These are phyloP conservation scores for Sialia sialis DNA, from an alignment of 2,113 vertebrate genomes.

Conservation along the genomic window DNA sequence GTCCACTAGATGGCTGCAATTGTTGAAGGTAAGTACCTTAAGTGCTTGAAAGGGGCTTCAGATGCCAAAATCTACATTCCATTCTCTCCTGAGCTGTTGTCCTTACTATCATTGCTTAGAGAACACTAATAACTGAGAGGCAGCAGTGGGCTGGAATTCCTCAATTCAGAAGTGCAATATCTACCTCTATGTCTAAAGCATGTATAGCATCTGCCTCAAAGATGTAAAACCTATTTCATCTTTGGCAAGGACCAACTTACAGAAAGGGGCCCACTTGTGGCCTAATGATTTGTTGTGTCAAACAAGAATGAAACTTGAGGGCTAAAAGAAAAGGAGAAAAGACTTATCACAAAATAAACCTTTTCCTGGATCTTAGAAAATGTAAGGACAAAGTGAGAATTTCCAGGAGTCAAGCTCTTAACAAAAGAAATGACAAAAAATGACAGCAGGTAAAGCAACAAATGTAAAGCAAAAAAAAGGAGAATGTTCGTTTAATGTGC, in stretches of 20 bases:
- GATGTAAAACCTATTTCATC: not conserved
- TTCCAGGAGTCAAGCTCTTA: not conserved
- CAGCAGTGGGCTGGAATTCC: not conserved
- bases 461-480: not conserved
- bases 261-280: not conserved
- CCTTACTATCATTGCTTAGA: not conserved
- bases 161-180: not conserved
- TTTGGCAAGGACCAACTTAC: not conserved
- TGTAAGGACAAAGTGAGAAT: not conserved
- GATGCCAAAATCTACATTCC: not conserved
- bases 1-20: slow-evolving; percentile 60
- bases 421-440: not conserved
- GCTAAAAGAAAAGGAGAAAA: not conserved
- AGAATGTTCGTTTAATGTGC: not conserved
- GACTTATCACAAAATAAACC: not conserved
- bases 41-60: not conserved
- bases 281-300: not conserved
- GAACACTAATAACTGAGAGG: not conserved
- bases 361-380: not conserved
- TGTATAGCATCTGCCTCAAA: not conserved
- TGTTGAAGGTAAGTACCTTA: slow-evolving; percentile 41
- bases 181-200: not conserved
- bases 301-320: not conserved
- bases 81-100: not conserved
- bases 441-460: not conserved